These are phyloP conservation scores for Parapristionchus giblindavisi DNA, from an alignment of 2,888 invertebrate genomes.

Conservation along the genomic window DNA sequence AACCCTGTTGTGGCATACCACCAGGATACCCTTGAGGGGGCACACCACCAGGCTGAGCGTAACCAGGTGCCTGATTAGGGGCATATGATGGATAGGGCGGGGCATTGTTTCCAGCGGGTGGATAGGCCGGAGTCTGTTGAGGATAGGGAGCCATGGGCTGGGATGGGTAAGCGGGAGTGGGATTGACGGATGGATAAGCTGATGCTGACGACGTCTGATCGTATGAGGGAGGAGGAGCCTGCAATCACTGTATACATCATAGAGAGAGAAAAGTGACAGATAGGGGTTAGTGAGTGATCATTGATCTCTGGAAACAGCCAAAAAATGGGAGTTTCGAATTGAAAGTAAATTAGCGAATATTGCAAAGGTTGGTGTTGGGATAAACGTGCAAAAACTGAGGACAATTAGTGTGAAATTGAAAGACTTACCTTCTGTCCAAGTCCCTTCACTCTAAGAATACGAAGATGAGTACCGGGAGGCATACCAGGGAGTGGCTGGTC, in stretches of 20 bases:
- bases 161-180: constrained; percentile 42
- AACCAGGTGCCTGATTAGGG: constrained; percentile 43
- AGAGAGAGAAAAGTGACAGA: background rate
- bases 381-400: no score
- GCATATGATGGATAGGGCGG: constrained; percentile 56
- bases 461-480: constrained; percentile 65
- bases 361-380: no score
- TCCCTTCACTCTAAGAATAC: constrained; percentile 59
- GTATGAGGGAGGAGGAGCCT: constrained; percentile 40
- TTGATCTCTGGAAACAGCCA: no score
- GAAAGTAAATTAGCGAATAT: no score
- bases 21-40: background rate
- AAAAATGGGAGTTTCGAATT: no score
- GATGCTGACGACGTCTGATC: constrained; percentile 12
- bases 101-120: constrained; percentile 41
- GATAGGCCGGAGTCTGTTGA: constrained; percentile 49
- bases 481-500: constrained; percentile 68
- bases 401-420: background rate
- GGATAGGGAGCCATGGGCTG: constrained; percentile 37
- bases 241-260: constrained; percentile 28
- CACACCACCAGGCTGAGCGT: constrained; percentile 17
- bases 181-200: constrained; percentile 21
- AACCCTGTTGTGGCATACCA: background rate
- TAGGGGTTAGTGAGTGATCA: no score
- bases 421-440: constrained; percentile 41